A percentile compares a stretch with the other conserved stretches of the same genome.
phyloP scores from a whole-genome alignment of 2,113 vertebrate species.

The Turnix velox region DNA sequence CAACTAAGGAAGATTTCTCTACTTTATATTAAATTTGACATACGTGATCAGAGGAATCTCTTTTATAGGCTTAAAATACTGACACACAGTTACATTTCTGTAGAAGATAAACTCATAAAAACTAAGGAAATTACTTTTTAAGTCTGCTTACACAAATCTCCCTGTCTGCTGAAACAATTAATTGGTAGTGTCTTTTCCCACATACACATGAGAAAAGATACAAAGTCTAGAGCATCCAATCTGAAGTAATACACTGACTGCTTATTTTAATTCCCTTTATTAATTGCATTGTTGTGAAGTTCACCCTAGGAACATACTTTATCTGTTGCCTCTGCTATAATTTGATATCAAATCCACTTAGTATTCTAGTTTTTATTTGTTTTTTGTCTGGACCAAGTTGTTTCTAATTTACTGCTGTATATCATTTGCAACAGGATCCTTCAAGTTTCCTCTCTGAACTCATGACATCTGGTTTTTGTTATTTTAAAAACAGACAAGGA shows the following conservation, averaged over 20 bases:
- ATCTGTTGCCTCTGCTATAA: constrained; percentile 40
- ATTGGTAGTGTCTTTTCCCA: not conserved
- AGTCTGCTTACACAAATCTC: not conserved
- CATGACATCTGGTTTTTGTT: constrained; percentile 69
- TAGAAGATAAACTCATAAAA: not conserved
- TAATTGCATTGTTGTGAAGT: constrained; percentile 65
- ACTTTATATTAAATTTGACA: not conserved
- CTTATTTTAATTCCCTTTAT: constrained; percentile 53
- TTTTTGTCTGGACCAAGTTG: constrained; percentile 62
- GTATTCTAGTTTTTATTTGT: not conserved
- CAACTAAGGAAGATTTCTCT: not conserved
- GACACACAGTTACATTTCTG: not conserved
- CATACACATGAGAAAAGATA: not conserved
- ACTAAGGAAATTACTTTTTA: not conserved
- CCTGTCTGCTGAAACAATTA: not conserved
- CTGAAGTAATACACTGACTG: not conserved
- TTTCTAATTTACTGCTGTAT: constrained; percentile 68
- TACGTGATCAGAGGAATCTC: not conserved
- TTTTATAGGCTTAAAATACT: not conserved
- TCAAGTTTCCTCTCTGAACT: constrained; percentile 59
- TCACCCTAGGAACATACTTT: constrained; percentile 48
- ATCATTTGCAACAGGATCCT: constrained; percentile 67
- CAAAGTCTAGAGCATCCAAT: not conserved
- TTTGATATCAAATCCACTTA: constrained; percentile 3
- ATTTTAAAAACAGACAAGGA: constrained; percentile 51